Evolutionary conservation across 1,140 invertebrate species (phyloP).

Genomic region (Thalassaphorura encarpata): DNA sequence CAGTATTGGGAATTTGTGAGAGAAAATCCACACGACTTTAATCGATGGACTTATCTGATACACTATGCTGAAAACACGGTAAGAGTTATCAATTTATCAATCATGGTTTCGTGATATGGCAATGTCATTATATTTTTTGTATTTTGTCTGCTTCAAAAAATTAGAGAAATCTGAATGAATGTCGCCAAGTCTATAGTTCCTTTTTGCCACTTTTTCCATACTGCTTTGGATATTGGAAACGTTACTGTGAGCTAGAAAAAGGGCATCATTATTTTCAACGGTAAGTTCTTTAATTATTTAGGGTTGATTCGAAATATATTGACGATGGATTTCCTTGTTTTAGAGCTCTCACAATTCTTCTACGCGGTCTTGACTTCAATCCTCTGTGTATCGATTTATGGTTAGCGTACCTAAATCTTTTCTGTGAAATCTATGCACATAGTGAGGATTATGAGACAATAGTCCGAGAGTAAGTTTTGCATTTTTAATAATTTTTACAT

Average conservation of each 20-base stretch:
- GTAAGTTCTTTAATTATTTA: constrained; percentile 8
- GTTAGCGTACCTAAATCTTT: constrained; percentile 20
- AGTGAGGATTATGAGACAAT: constrained; percentile 8
- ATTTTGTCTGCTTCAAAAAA: constrained; percentile 10
- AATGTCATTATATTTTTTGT: too few relatives aligned
- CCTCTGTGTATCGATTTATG: constrained; percentile 28
- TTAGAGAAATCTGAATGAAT: constrained; percentile 18
- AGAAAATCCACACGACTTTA: constrained; percentile 27
- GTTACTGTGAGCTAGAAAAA: constrained; percentile 29
- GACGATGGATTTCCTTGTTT: background rate
- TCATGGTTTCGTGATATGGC: background rate
- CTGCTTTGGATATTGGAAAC: constrained; percentile 32
- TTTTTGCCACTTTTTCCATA: constrained; percentile 32
- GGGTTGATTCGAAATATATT: background rate
- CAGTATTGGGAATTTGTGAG: constrained; percentile 30
- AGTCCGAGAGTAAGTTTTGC: constrained; percentile 15
- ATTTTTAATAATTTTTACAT: too few relatives aligned
- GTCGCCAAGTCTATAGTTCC: constrained; percentile 28
- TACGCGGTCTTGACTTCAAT: constrained; percentile 25
- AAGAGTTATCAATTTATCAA: background rate
- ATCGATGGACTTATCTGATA: constrained; percentile 29
- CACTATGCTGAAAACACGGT: constrained; percentile 24
- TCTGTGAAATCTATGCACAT: constrained; percentile 21
- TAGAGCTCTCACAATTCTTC: constrained; percentile 24
- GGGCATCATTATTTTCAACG: constrained; percentile 20